Conservation (phyloP, 2,888 invertebrate genomes). For the Pristionchus japonicus region DNA sequence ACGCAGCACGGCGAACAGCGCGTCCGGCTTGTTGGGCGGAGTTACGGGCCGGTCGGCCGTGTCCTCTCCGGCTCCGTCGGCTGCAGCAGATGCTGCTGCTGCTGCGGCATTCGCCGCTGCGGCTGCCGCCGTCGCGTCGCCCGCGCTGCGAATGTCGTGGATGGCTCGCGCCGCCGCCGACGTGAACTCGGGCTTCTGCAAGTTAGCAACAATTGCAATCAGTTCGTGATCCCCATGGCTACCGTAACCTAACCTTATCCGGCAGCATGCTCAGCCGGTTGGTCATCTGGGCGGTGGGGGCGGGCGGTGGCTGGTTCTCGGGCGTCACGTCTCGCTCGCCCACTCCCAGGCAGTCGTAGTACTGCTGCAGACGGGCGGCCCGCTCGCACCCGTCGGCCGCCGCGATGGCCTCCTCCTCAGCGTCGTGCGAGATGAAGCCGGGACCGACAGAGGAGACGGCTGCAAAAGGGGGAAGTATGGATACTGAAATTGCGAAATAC, state of each 20-base stretch:
- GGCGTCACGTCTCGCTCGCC: constrained; percentile 8
- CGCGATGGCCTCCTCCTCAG: constrained; percentile 51
- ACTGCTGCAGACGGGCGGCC: background rate
- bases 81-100: background rate
- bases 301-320: constrained; percentile 18
- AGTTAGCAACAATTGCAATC: no score
- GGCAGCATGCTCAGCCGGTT: background rate
- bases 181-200: background rate
- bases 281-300: background rate
- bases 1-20: background rate
- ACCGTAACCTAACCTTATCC: background rate
- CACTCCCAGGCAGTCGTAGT: constrained; percentile 8
- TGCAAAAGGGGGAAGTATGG: no score
- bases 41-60: background rate
- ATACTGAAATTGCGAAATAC: no score
- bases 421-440: constrained; percentile 58
- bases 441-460: constrained; percentile 57
- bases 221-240: no score
- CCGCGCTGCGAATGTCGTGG: background rate
- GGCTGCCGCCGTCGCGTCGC: background rate
- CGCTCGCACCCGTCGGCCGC: constrained; percentile 30
- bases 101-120: background rate
- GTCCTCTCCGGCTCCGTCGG: background rate
- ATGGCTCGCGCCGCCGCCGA: background rate
- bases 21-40: background rate